Conservation (phyloP, 2,113 vertebrate genomes). For the Phrynocephalus versicolor region DNA sequence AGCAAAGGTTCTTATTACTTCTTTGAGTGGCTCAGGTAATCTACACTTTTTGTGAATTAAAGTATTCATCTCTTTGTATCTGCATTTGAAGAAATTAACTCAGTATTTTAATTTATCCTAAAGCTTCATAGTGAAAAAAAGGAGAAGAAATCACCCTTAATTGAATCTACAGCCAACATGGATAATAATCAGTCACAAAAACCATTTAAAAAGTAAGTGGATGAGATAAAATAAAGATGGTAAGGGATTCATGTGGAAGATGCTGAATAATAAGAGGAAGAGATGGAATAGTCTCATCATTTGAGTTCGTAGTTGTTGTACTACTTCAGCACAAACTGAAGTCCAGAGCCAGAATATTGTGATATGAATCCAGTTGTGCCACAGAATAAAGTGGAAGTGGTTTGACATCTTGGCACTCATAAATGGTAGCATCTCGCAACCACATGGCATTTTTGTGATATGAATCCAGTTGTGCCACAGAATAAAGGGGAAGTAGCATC, state of each 20-base stretch:
- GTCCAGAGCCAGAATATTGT: too few species aligned
- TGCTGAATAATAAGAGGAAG: not conserved
- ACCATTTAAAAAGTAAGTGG: constrained; percentile 89
- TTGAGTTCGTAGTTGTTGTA: not conserved
- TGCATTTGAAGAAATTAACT: constrained; percentile 35
- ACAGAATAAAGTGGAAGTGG: too few species aligned
- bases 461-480: too few species aligned
- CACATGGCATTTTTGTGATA: too few species aligned
- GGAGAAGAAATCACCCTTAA: constrained; percentile 94
- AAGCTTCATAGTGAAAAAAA: constrained; percentile 94
- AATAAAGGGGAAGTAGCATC: too few species aligned
- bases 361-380: too few species aligned
- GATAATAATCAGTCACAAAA: constrained; percentile 97
- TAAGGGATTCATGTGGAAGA: not conserved
- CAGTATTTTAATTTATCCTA: constrained; percentile 33
- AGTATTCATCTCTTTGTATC: constrained; percentile 3
- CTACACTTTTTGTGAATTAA: not conserved
- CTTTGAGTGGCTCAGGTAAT: not conserved
- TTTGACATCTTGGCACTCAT: too few species aligned
- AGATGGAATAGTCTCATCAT: not conserved
- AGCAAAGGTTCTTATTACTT: not conserved
- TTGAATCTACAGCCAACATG: constrained; percentile 91
- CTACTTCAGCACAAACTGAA: not conserved
- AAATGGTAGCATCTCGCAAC: too few species aligned
- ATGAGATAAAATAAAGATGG: constrained; percentile 17